Base-by-base conservation (phyloP, 2,797 vertebrate species). In the Phrynocephalus vlangalii region DNA sequence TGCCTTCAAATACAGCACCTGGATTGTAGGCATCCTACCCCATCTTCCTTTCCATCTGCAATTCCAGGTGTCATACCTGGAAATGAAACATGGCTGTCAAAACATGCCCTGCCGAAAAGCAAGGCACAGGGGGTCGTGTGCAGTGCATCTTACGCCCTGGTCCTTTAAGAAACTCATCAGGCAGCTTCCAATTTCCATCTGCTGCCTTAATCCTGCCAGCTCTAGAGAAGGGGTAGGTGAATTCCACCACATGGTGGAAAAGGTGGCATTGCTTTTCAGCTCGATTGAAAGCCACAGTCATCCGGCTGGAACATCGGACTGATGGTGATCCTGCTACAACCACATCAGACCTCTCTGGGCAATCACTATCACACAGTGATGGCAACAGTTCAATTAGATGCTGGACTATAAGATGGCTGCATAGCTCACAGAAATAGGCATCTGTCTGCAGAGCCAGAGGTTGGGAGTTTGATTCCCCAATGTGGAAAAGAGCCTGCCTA, bases 1-100 rank as follows among this genome's bases (percentile, higher is more conserved):
- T 81, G 78, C 67, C 70, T 88, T 81, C 50, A 75, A 60, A 88
- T 80, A 66, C 28, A 50, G 44, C 78, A 85, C 78, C 87, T 88
- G 87, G 83, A 80, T 80, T n/a, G 60, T 44, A 5, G 24, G 52
- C 16, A 7, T 26, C 26, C 7, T 22, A 52, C 67, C 82, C 76
- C 48, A 52, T 33, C 6, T 84, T 73, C 10, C 22, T 48, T 73
- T 71, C 60, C 77, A 88, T 71, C 56, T 79, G 15, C 83, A 68
- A 67, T 33, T 63, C 38, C 38, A 44, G 38, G 5, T 44, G 38
- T 44, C 24, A 76, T 81, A 24, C 20, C 48, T n/a, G 83, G 71
- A n/a, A 68, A 60, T 6, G 50, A 68, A 81, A 68, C 15, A 38
- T 13, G 24, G 30, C 38, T n/a, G n/a, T 56, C 33, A 38, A 44